Base-by-base conservation (phyloP, 2,888 invertebrate species). In the Dolichopus griseipennis region DNA sequence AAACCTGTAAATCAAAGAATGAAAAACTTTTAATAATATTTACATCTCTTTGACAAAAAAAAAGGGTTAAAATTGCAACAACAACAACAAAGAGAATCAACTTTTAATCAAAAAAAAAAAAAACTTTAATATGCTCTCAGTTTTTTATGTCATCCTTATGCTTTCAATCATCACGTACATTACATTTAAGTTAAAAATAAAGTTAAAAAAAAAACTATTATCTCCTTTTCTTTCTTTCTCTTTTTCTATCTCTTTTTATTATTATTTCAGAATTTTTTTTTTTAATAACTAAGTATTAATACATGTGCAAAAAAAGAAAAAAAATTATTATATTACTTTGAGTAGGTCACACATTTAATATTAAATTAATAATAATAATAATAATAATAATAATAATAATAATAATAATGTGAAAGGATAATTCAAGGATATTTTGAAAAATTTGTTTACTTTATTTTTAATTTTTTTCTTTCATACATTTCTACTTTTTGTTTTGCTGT, bases 151-250 rank as follows among this genome's bases (percentile, higher is more conserved):
- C 37, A 27, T 41, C 52, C 52, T 52, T 52, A 52, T 18, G 52
- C 18, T 52, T 52, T 52, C n/a, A 52, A 52, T 52, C 52, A 52
- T 52, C 52, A 52, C 52, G 52, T 52, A 52, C 52, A 15, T 52
- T 15, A n/a, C 52, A 52, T 18, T 52, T 12, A 52, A 52, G 18
- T 52, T 12, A 52, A 52, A 52, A 52, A 12, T 12, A 41, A 27
- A 27, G 5, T 27, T n/a, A 27, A 27, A 27, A 27, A 5, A 27
- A 27, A 27, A 27, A 27, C 27, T 27, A 5, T 27, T 41, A 15
- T 41, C 15, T 41, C 8, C 2, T 12, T n/a, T 7, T 41, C 41
- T 41, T 41, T 41, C 41, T 41, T 9, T 41, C 8, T 15, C 41
- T 15, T 41, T 41, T 41, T 5, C 41, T 15, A 41, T 15, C 37